phyloP scores from a whole-genome alignment of 2,888 invertebrate genomes.

The Geotrupes spiniger region DNA sequence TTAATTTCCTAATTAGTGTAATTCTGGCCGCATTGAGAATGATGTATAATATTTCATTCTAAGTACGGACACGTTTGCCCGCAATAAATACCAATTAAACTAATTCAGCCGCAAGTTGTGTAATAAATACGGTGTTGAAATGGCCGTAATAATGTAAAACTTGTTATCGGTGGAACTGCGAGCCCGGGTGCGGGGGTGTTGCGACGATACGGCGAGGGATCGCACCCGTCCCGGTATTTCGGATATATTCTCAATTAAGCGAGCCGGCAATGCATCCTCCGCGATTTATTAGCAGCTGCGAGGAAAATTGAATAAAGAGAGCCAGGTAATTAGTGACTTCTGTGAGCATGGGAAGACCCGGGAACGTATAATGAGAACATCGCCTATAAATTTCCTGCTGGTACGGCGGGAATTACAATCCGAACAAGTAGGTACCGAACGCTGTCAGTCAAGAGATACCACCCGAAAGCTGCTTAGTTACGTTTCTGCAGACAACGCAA shows the following conservation, averaged over 20 bases:
- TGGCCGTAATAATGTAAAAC: conserved; percentile 4
- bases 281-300: conserved; percentile 28
- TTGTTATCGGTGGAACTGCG: conserved; percentile 2
- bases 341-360: conserved; percentile 35
- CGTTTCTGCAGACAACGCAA: no score
- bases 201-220: neutral
- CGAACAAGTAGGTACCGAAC: conserved; percentile 39
- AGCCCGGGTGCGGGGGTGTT: neutral
- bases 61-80: conserved; percentile 18
- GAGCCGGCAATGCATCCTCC: conserved; percentile 28
- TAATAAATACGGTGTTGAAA: conserved; percentile 7
- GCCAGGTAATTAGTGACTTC: conserved; percentile 42
- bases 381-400: conserved; percentile 43
- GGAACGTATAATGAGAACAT: conserved; percentile 44
- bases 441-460: conserved; percentile 35
- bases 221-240: conserved; percentile 25
- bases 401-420: conserved; percentile 39
- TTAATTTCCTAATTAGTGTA: no score
- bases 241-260: conserved; percentile 27
- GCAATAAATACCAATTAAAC: conserved; percentile 23
- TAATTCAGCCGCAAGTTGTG: conserved; percentile 10
- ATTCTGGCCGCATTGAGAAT: neutral
- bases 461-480: no score
- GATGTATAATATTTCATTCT: conserved; percentile 18
- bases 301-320: conserved; percentile 43